Base-by-base conservation (phyloP, 2,888 invertebrate genomes). In the Dione juno region DNA sequence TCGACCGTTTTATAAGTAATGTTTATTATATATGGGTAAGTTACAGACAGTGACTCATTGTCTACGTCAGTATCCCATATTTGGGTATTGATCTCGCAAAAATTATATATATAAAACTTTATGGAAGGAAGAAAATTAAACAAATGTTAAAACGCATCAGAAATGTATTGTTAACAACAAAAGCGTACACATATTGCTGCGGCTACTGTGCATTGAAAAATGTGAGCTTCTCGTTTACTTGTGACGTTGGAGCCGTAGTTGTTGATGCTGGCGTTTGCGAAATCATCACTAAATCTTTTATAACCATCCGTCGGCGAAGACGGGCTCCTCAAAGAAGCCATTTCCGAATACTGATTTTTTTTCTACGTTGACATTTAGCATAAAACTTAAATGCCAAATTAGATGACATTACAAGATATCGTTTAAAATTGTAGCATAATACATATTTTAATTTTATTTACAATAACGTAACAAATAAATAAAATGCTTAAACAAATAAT, bases 201-300 rank as follows among this genome's bases (percentile, higher is more conserved):
- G 83, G 85, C 90, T 92, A 92, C 90, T 79, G 92, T 93, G 92
- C 90, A 85, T 86, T 84, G 77, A 85, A 86, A 85, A 84, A 86
- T 85, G 80, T 84, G 84, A 88, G 86, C 85, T 88, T 87, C 86
- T 83, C 73, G 82, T 94, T 94, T 94, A 95, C 95, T 94, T 88
- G 93, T 83, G 80, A 91, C 92, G 82, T 94, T 95, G 76, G 95
- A 94, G 82, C 95, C 95, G 88, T 95, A 95, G 82, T 94, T 94
- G 90, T 92, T 93, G 90, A 92, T 83, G 87, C 92, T 92, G 91
- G 86, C 83, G 82, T 91, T 91, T 83, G 91, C 91, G 84, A 93
- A 90, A 87, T 95, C 95, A 88, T 95, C 94, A 87, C 94, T 94
- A 83, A 95, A 95, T 83, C 94, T 92, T 89, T 94, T 94, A 86